Conservation (phyloP, 1,140 invertebrate species). For the honey bee (Apis mellifera) region DNA sequence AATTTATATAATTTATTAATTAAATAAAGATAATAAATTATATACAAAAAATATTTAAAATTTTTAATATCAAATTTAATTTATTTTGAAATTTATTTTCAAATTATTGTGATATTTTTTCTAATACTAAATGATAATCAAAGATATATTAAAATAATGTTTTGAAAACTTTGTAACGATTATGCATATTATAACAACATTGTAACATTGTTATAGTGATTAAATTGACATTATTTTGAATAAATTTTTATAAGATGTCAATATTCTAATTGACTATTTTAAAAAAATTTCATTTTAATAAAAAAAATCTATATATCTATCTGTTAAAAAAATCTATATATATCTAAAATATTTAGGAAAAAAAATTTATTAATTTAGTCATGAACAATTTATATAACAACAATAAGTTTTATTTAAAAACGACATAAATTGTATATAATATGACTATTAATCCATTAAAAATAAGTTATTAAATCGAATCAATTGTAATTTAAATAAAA, state of each 20-base stretch:
- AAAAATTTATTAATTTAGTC: too few relatives aligned
- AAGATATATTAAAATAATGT: background rate
- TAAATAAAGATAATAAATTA: background rate
- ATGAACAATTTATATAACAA: too few relatives aligned
- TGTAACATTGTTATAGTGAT: background rate
- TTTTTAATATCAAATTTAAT: background rate
- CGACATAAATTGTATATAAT: too few relatives aligned
- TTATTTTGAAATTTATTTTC: background rate
- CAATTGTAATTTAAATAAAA: too few relatives aligned
- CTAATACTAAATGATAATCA: background rate
- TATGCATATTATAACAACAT: background rate
- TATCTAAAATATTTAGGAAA: background rate
- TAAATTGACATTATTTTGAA: constrained; percentile 14
- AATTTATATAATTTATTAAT: background rate
- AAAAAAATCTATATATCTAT: background rate
- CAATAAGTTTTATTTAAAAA: too few relatives aligned
- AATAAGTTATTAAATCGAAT: too few relatives aligned
- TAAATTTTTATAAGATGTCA: constrained; percentile 15
- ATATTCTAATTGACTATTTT: background rate
- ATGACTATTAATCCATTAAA: too few relatives aligned
- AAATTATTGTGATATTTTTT: background rate
- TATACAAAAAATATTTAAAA: background rate
- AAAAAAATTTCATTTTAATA: background rate
- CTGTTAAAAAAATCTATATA: background rate
- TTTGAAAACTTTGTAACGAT: background rate